These are phyloP conservation scores for Ptilonorhynchus violaceus DNA, from an alignment of 2,113 vertebrate genomes.

Conservation along the genomic window DNA sequence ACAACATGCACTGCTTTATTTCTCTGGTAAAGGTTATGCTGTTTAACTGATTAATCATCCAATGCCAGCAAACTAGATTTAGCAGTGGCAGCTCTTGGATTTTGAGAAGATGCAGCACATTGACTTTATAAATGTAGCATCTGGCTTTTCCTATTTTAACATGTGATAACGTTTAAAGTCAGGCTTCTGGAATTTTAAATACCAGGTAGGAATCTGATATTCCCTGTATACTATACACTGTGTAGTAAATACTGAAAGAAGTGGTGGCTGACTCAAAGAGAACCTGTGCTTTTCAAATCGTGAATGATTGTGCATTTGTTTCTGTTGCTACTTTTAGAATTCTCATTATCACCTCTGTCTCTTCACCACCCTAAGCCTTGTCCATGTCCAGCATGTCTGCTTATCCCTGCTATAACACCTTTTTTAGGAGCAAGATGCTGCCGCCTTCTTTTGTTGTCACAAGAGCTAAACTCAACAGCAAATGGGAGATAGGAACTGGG, in stretches of 20 bases:
- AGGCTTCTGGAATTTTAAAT: constrained; percentile 9
- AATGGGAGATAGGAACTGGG: not conserved
- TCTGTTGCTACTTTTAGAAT: not conserved
- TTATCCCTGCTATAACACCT: not conserved
- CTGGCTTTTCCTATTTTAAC: constrained; percentile 9
- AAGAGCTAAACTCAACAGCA: not conserved
- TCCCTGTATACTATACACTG: not conserved
- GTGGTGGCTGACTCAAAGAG: not conserved
- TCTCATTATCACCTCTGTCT: not conserved
- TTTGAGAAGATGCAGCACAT: not conserved
- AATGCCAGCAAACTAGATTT: not conserved
- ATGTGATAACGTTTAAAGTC: not conserved
- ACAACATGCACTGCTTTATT: not conserved
- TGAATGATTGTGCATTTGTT: not conserved
- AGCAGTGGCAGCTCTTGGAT: not conserved
- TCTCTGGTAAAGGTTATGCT: not conserved
- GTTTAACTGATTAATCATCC: constrained; percentile 19
- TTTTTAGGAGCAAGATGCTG: not conserved
- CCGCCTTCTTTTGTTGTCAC: not conserved
- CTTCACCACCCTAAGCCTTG: not conserved
- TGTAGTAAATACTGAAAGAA: not conserved
- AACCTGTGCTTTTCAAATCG: not conserved
- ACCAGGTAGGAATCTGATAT: not conserved
- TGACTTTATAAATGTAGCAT: constrained; percentile 7
- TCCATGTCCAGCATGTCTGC: not conserved